These are phyloP conservation scores for Cistogaster globosa DNA, from an alignment of 2,888 invertebrate genomes.

Conservation along the genomic window DNA sequence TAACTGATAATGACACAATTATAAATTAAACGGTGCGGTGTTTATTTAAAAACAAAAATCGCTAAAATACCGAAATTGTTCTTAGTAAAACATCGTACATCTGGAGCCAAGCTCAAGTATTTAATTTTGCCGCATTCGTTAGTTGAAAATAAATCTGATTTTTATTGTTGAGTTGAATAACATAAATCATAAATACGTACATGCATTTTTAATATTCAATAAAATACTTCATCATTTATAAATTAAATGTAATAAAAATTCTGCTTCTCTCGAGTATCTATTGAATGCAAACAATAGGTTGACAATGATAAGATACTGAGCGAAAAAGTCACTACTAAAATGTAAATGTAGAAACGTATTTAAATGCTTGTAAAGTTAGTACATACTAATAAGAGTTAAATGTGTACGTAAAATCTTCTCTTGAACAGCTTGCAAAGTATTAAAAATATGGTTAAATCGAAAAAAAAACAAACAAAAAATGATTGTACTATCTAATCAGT, in stretches of 20 bases:
- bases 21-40: background rate
- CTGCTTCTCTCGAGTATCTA: slow-evolving; percentile 42
- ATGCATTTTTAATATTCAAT: background rate
- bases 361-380: slow-evolving; percentile 19
- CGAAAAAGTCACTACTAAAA: background rate
- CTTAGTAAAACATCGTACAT: slow-evolving; percentile 22
- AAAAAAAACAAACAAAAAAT: slow-evolving; percentile 18
- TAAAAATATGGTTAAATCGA: background rate
- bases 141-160: too few relatives aligned
- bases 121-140: too few relatives aligned
- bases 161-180: too few relatives aligned
- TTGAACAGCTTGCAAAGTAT: slow-evolving; percentile 9
- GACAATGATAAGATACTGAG: slow-evolving; percentile 65
- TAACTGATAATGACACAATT: slow-evolving; percentile 25
- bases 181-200: background rate
- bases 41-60: slow-evolving; percentile 37
- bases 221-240: background rate
- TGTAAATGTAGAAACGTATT: slow-evolving; percentile 15
- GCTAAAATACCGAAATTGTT: slow-evolving; percentile 17
- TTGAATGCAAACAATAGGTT: slow-evolving; percentile 48
- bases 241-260: slow-evolving; percentile 15
- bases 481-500: slow-evolving; percentile 74
- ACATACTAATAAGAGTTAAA: slow-evolving; percentile 22
- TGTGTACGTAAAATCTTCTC: slow-evolving; percentile 21
- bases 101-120: background rate